phyloP scores from a whole-genome alignment of 2,113 vertebrate species.

The Scopus umbretta region DNA sequence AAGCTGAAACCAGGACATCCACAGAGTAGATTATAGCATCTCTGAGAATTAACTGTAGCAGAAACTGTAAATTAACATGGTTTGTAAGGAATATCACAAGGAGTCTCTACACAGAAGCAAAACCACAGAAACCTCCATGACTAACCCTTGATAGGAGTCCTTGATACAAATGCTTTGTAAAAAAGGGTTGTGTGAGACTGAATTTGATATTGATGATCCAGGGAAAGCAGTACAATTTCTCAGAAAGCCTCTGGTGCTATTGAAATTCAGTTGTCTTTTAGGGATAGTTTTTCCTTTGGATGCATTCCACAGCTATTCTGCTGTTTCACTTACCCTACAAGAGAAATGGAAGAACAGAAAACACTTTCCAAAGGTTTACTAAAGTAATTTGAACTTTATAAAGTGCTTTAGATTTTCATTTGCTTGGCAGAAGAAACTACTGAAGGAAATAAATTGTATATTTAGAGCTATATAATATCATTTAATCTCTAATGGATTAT shows the following conservation, averaged over 20 bases:
- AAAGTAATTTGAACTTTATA: background rate
- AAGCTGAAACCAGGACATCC: no score
- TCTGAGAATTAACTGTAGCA: background rate
- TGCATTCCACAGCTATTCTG: background rate
- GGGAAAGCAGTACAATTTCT: background rate
- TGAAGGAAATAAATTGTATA: background rate
- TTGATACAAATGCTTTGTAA: background rate
- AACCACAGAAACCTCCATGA: background rate
- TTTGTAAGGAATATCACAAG: background rate
- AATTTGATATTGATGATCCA: background rate
- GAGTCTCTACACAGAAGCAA: background rate
- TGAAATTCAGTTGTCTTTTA: background rate
- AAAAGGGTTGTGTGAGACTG: background rate
- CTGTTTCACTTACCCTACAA: background rate
- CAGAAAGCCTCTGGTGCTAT: background rate
- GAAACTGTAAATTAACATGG: background rate
- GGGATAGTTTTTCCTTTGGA: background rate
- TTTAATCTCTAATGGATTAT: background rate
- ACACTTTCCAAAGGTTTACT: background rate
- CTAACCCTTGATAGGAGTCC: background rate
- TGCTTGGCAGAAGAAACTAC: background rate
- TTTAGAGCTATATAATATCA: background rate
- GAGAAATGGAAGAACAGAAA: background rate
- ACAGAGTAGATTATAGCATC: background rate
- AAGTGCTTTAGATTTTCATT: background rate